Evolutionary conservation across 2,888 invertebrate genomes (phyloP).

Genomic region (Petrolisthes manimaculis): DNA sequence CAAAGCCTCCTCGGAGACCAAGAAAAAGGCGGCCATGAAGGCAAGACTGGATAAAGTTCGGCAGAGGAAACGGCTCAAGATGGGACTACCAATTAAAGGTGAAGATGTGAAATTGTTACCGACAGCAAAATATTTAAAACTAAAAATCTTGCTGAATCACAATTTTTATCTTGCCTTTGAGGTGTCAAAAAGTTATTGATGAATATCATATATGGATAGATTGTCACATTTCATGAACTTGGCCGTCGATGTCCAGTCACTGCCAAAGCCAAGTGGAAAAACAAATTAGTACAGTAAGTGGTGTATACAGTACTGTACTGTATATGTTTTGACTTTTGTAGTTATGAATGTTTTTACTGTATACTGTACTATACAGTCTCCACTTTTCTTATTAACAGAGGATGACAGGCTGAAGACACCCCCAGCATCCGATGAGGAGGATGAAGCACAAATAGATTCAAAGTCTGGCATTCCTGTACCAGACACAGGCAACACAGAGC

Average conservation of each 20-base stretch:
- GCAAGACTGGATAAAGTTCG: conserved; percentile 70
- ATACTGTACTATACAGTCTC: background rate
- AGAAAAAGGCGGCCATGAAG: conserved; percentile 69
- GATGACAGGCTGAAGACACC: conserved; percentile 62
- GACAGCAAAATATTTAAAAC: background rate
- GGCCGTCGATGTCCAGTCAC: too few species aligned
- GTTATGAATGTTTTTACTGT: background rate
- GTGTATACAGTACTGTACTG: too few species aligned
- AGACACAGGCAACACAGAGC: conserved; percentile 39
- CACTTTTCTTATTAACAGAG: background rate
- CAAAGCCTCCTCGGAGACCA: conserved; percentile 74
- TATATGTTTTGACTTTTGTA: too few species aligned
- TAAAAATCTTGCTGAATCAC: background rate
- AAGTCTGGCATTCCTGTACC: background rate
- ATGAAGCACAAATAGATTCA: conserved; percentile 57
- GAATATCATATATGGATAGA: too few species aligned
- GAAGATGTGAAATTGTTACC: background rate
- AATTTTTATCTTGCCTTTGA: background rate
- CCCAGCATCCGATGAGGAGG: conserved; percentile 60
- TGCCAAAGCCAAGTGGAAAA: too few species aligned
- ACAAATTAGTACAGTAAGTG: too few species aligned
- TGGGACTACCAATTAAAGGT: conserved; percentile 67
- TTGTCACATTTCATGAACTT: too few species aligned
- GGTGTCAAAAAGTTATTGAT: background rate
- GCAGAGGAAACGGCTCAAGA: conserved; percentile 67